Percentiles rank a stretch among this genome's conserved stretches.
These are phyloP conservation scores for Hymenopus coronatus DNA, from an alignment of 2,888 invertebrate species.

Conservation along the genomic window DNA sequence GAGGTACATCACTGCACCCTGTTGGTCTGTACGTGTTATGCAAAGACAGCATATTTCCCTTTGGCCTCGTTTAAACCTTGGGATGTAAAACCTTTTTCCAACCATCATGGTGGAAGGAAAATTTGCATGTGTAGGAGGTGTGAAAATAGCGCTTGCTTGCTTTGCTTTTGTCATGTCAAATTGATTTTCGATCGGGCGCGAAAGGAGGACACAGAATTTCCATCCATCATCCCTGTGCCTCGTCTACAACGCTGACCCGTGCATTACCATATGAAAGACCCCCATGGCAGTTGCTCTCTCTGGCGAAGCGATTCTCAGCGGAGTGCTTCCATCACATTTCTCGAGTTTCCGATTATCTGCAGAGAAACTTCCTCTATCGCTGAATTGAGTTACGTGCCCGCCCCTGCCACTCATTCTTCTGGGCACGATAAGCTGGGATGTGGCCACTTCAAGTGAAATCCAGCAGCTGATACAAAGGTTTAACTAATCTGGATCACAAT, in stretches of 20 bases:
- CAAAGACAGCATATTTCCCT: neutral
- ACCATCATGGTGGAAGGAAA: neutral
- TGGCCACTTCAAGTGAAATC: neutral
- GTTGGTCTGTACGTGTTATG: neutral
- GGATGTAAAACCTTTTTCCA: neutral
- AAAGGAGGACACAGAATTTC: neutral
- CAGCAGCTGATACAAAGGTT: no score
- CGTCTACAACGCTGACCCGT: neutral
- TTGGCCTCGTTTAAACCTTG: neutral
- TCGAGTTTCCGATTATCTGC: neutral
- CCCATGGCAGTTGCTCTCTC: neutral
- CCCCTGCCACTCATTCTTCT: neutral
- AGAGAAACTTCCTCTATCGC: neutral
- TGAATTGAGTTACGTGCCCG: neutral
- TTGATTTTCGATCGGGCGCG: neutral
- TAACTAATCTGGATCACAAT: no score
- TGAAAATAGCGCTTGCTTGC: neutral
- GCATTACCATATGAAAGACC: neutral
- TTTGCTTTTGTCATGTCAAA: neutral
- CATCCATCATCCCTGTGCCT: neutral
- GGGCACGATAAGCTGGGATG: neutral
- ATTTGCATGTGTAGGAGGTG: neutral
- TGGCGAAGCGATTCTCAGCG: neutral
- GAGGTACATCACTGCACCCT: neutral
- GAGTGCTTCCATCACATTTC: neutral